These are phyloP conservation scores for Ophiodon elongatus DNA, from an alignment of 2,113 vertebrate species.

Conservation along the genomic window DNA sequence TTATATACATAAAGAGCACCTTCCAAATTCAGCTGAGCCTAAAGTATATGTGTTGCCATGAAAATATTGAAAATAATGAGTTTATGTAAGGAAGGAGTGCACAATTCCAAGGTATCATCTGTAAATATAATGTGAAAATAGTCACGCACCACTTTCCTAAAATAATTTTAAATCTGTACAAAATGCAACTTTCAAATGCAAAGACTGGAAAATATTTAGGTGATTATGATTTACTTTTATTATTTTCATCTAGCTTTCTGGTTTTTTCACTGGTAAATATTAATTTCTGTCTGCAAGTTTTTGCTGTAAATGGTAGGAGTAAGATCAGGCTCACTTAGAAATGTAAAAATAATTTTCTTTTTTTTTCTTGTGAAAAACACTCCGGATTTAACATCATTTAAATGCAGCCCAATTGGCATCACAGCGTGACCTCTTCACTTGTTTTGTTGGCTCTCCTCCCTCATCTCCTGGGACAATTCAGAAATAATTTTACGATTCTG, in stretches of 20 bases:
- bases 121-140: neutral
- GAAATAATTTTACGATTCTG: neutral
- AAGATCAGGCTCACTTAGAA: neutral
- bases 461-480: constrained; percentile 1
- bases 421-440: neutral
- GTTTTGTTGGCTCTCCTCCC: constrained; percentile 6
- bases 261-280: neutral
- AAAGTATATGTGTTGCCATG: neutral
- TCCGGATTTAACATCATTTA: neutral
- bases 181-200: neutral
- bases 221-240: neutral
- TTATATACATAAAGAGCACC: neutral
- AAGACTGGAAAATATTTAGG: neutral
- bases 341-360: neutral
- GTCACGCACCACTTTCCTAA: neutral
- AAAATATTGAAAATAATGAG: neutral
- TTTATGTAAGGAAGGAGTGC: no score
- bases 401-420: constrained; percentile 4
- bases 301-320: neutral
- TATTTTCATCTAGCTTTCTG: neutral
- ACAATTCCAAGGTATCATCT: neutral
- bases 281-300: neutral
- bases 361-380: neutral
- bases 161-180: neutral
- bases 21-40: neutral